These are phyloP conservation scores for Lynx canadensis DNA, from an alignment of 2,113 vertebrate genomes.

Conservation along the genomic window DNA sequence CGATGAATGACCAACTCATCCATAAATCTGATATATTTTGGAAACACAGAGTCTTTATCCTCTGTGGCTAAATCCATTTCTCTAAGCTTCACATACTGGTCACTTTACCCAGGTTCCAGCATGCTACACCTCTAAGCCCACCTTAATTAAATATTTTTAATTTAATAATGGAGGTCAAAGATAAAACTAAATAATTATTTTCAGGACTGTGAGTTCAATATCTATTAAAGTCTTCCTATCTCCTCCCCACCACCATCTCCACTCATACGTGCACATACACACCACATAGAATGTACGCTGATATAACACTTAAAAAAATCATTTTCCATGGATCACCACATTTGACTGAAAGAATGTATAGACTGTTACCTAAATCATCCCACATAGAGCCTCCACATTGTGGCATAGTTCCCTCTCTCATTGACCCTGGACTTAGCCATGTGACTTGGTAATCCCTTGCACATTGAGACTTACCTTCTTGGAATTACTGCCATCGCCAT, in stretches of 20 bases:
- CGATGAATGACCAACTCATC: neutral
- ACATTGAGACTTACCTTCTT: neutral
- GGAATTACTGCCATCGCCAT: neutral
- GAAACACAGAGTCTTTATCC: neutral
- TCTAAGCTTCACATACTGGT: neutral
- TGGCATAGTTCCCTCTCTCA: neutral
- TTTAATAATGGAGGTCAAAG: slow-evolving; percentile 11
- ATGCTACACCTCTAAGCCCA: neutral
- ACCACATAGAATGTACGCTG: neutral
- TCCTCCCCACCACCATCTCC: neutral
- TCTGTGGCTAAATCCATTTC: neutral
- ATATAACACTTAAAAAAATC: neutral
- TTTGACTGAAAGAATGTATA: neutral
- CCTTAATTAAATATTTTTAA: neutral
- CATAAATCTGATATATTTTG: neutral
- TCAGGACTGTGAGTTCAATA: neutral
- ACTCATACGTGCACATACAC: neutral
- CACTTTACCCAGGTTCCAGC: neutral
- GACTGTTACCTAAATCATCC: neutral
- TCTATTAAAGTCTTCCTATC: neutral
- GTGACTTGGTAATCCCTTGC: neutral
- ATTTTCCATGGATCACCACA: neutral
- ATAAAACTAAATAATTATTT: slow-evolving; percentile 13
- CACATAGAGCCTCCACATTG: neutral
- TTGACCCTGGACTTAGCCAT: neutral